A percentile compares a stretch with the other conserved stretches of the same genome.
phyloP scores from a whole-genome alignment of 2,888 invertebrate genomes.

The Dendrolimus houi region DNA sequence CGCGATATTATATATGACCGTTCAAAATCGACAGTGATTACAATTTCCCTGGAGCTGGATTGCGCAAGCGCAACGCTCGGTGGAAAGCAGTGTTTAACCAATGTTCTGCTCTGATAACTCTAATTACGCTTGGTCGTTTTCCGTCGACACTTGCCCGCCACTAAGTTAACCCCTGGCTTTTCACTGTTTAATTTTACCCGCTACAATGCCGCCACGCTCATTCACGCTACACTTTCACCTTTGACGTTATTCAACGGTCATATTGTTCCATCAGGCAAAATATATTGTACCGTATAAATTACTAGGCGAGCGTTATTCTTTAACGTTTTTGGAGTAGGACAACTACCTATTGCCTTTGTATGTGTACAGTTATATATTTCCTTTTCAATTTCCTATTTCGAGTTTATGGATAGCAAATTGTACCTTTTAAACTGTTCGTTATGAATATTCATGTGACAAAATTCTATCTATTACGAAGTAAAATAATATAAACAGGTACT shows the following conservation, averaged over 20 bases:
- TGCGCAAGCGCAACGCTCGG: slow-evolving; percentile 72
- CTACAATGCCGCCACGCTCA: slow-evolving; percentile 41
- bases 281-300: slow-evolving; percentile 30
- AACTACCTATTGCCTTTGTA: slow-evolving; percentile 20
- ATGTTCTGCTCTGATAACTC: slow-evolving; percentile 74
- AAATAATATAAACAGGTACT: no score
- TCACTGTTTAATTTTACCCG: slow-evolving; percentile 60
- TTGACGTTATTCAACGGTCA: slow-evolving; percentile 26
- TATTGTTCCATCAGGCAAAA: slow-evolving; percentile 26
- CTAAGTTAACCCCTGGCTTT: slow-evolving; percentile 65
- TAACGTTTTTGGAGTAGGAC: slow-evolving; percentile 28
- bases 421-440: neutral
- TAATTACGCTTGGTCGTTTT: slow-evolving; percentile 68
- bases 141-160: slow-evolving; percentile 63
- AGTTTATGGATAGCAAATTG: neutral
- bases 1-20: slow-evolving; percentile 2
- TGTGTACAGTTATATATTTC: neutral
- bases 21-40: slow-evolving; percentile 75
- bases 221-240: slow-evolving; percentile 65
- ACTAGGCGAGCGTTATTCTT: slow-evolving; percentile 8
- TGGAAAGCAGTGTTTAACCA: slow-evolving; percentile 75
- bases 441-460: neutral
- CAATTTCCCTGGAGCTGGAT: slow-evolving; percentile 69
- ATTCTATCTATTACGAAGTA: no score
- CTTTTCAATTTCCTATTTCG: neutral